A percentile compares a stretch with the other conserved stretches of the same genome.
These are phyloP conservation scores for Colletes collaris DNA, from an alignment of 2,888 invertebrate species.

Conservation along the genomic window DNA sequence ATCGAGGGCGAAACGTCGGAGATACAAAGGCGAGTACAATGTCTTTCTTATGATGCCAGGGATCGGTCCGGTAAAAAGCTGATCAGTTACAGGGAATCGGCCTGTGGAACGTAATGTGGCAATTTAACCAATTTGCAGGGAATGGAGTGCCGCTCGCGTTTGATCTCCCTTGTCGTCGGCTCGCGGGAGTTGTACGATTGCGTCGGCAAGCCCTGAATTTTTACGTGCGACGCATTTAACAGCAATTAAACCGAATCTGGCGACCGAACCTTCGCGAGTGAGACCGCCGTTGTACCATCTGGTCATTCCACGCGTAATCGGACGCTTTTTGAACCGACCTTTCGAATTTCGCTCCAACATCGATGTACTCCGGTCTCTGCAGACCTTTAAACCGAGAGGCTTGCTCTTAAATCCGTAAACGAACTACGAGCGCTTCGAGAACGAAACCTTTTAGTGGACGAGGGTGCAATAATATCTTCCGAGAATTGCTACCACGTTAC, in stretches of 20 bases:
- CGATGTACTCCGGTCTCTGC: too few species aligned
- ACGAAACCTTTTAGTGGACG: too few species aligned
- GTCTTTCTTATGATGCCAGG: constrained; percentile 52
- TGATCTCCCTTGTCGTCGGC: constrained; percentile 45
- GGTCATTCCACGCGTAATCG: too few species aligned
- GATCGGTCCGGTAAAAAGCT: constrained; percentile 36
- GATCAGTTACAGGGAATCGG: constrained; percentile 56
- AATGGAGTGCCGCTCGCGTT: constrained; percentile 38
- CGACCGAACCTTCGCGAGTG: background rate
- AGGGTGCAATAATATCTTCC: too few species aligned
- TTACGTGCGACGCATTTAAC: constrained; percentile 22
- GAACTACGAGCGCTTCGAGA: too few species aligned
- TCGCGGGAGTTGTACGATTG: constrained; percentile 29
- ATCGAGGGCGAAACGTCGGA: constrained; percentile 1
- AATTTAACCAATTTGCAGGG: constrained; percentile 57
- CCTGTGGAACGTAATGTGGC: constrained; percentile 50
- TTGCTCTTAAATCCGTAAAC: too few species aligned
- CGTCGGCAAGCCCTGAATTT: constrained; percentile 8
- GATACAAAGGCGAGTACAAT: constrained; percentile 36
- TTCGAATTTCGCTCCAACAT: too few species aligned
- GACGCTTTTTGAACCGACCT: too few species aligned
- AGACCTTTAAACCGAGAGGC: too few species aligned
- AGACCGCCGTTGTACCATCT: background rate
- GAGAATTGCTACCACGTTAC: too few species aligned
- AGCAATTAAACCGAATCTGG: constrained; percentile 4